These are phyloP conservation scores for Protobothrops mucrosquamatus DNA, from an alignment of 2,113 vertebrate genomes.

Conservation along the genomic window DNA sequence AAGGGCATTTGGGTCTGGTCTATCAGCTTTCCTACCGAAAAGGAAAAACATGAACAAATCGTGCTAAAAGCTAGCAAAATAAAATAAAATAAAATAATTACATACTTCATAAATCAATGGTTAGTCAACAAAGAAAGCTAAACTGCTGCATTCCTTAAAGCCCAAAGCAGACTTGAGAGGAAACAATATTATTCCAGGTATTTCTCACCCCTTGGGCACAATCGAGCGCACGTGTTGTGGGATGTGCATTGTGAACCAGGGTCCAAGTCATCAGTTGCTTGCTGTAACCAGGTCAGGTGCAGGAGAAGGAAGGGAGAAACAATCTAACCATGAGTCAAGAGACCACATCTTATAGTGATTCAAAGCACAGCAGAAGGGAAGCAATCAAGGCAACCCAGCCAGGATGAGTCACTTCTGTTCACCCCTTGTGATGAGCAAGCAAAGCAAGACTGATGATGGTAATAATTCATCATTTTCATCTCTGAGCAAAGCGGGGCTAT, in stretches of 20 bases:
- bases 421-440: neutral
- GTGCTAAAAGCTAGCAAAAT: slow-evolving; percentile 40
- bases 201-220: neutral
- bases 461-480: neutral
- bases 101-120: slow-evolving; percentile 43
- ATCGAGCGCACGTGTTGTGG: neutral
- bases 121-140: slow-evolving; percentile 16
- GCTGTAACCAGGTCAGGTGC: neutral
- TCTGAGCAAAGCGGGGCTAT: neutral
- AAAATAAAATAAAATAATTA: neutral
- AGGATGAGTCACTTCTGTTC: neutral
- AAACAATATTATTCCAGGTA: slow-evolving; percentile 3
- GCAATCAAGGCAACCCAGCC: neutral
- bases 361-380: neutral
- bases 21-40: slow-evolving; percentile 35
- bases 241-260: neutral
- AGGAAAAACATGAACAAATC: slow-evolving; percentile 23
- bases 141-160: slow-evolving; percentile 40
- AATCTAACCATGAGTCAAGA: neutral
- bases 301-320: neutral
- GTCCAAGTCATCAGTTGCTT: neutral
- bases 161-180: slow-evolving; percentile 32
- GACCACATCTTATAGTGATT: neutral
- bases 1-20: slow-evolving; percentile 33
- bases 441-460: neutral